Evolutionary conservation across 2,113 vertebrate genomes (phyloP).

Genomic region (Ceyx cyanopectus): DNA sequence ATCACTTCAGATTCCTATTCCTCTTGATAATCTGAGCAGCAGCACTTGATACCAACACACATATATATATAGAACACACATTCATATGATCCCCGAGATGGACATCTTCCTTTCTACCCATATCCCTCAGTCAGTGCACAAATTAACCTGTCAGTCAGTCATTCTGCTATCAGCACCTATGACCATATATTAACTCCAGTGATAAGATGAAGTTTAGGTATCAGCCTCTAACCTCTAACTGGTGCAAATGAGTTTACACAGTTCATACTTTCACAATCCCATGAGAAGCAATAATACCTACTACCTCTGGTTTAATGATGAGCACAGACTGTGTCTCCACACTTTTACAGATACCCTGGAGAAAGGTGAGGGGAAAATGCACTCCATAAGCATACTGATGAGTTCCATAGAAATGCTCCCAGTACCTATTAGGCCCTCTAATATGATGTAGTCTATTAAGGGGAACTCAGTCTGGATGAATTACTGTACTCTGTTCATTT

Average conservation of each 20-base stretch:
- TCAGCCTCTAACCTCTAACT: background rate
- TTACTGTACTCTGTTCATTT: background rate
- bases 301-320: constrained; percentile 18
- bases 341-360: constrained; percentile 45
- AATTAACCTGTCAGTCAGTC: constrained; percentile 49
- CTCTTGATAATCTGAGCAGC: background rate
- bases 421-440: constrained; percentile 21
- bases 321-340: background rate
- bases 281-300: constrained; percentile 10
- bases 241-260: constrained; percentile 40
- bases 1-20: background rate
- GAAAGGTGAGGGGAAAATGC: constrained; percentile 39
- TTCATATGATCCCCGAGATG: background rate
- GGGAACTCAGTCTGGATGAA: background rate
- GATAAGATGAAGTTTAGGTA: background rate
- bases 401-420: constrained; percentile 13
- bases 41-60: background rate
- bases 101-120: background rate
- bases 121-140: background rate
- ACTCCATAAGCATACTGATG: constrained; percentile 46
- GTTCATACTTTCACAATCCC: background rate
- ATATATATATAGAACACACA: background rate
- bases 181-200: background rate
- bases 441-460: background rate
- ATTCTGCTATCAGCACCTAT: constrained; percentile 8